Evolutionary conservation across 2,888 invertebrate species (phyloP).

Genomic region (Siphonodentalium dalli): DNA sequence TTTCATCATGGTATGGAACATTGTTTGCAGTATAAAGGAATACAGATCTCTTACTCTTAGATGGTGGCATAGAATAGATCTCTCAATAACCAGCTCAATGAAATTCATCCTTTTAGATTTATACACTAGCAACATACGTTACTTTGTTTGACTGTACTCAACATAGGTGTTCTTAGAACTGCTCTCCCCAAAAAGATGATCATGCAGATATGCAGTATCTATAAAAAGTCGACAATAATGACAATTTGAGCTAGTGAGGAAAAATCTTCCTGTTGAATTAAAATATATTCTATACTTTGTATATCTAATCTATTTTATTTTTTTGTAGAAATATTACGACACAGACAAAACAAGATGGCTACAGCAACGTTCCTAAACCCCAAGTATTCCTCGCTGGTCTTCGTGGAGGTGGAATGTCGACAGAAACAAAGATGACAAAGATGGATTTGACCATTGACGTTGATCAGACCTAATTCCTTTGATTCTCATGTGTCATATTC

Average conservation of each 20-base stretch:
- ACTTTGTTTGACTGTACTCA: no score
- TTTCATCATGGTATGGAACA: no score
- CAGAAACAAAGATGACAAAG: slow-evolving; percentile 60
- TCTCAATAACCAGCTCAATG: no score
- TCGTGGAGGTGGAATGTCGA: slow-evolving; percentile 60
- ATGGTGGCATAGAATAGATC: no score
- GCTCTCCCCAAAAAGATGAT: no score
- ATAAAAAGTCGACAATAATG: neutral
- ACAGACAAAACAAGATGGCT: slow-evolving; percentile 63
- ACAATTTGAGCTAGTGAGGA: neutral
- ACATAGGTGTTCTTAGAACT: no score
- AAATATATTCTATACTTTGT: no score
- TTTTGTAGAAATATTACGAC: slow-evolving; percentile 56
- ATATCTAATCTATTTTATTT: slow-evolving; percentile 5
- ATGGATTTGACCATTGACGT: slow-evolving; percentile 65
- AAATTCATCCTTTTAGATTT: no score
- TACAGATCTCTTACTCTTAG: no score
- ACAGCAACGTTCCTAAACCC: slow-evolving; percentile 63
- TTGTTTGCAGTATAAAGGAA: no score
- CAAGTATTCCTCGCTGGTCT: slow-evolving; percentile 63
- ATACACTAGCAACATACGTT: no score
- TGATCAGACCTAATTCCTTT: slow-evolving; percentile 45
- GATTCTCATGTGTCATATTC: neutral
- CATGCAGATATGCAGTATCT: no score
- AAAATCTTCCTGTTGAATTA: neutral